phyloP scores from a whole-genome alignment of 1,140 invertebrate genomes.

The Leptopilina boulardi region DNA sequence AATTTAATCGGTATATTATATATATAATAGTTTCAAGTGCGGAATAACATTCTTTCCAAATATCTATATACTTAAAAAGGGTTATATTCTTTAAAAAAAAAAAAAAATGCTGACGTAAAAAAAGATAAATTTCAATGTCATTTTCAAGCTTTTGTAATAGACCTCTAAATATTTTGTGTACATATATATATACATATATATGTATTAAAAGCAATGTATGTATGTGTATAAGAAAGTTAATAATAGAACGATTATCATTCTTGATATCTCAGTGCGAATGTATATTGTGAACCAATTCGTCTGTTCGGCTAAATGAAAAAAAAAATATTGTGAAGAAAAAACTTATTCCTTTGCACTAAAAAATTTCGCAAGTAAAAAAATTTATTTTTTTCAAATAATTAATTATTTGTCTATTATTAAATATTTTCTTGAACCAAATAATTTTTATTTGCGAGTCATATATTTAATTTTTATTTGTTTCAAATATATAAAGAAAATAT shows the following conservation, averaged over 20 bases:
- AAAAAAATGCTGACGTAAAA: slow-evolving; percentile 1
- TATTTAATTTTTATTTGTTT: too few relatives aligned
- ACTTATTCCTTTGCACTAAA: neutral
- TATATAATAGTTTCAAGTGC: neutral
- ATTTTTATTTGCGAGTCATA: too few relatives aligned
- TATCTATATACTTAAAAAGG: neutral
- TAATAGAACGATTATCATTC: slow-evolving; percentile 30
- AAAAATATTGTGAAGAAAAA: neutral
- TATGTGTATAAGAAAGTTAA: slow-evolving; percentile 2
- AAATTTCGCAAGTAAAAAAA: too few relatives aligned
- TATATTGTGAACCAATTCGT: neutral
- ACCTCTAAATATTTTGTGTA: neutral
- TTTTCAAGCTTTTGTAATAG: neutral
- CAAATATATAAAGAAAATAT: too few relatives aligned
- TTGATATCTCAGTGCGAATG: slow-evolving; percentile 13
- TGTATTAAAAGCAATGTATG: slow-evolving; percentile 2
- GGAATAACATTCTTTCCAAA: neutral
- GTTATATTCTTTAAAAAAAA: too few relatives aligned
- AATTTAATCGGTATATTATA: neutral
- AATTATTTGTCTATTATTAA: too few relatives aligned
- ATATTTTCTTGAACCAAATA: too few relatives aligned
- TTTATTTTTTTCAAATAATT: too few relatives aligned
- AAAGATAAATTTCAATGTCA: slow-evolving; percentile 26
- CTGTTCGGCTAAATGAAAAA: neutral
- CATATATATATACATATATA: neutral